phyloP scores from a whole-genome alignment of 1,140 invertebrate species.

The Bombyx mandarina region DNA sequence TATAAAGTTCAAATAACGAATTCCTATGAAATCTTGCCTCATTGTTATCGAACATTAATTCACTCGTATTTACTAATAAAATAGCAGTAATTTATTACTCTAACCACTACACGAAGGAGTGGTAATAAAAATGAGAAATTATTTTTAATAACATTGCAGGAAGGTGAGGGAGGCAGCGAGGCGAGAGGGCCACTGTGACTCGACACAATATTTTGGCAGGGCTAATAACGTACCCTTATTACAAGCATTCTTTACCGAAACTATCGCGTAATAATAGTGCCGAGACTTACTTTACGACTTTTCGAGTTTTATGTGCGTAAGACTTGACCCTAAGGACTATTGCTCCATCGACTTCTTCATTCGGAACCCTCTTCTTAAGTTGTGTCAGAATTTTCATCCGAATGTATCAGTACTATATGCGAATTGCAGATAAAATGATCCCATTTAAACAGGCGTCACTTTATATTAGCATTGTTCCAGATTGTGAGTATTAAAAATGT shows the following conservation, averaged over 20 bases:
- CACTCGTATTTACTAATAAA: slow-evolving; percentile 14
- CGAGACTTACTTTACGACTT: slow-evolving; percentile 52
- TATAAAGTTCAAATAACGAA: too few relatives aligned
- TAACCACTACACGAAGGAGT: slow-evolving; percentile 19
- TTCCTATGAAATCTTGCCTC: too few relatives aligned
- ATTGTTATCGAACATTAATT: too few relatives aligned
- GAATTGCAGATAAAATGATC: too few relatives aligned
- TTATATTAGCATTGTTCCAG: too few relatives aligned
- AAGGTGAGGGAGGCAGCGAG: slow-evolving; percentile 11
- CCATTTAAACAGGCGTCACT: too few relatives aligned
- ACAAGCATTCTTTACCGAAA: slow-evolving; percentile 43
- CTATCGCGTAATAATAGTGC: slow-evolving; percentile 46
- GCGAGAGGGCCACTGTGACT: slow-evolving; percentile 21
- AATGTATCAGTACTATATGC: too few relatives aligned
- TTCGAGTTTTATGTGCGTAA: slow-evolving; percentile 27
- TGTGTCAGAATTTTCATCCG: too few relatives aligned
- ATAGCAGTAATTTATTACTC: slow-evolving; percentile 31
- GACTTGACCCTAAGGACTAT: slow-evolving; percentile 10
- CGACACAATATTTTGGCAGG: slow-evolving; percentile 45
- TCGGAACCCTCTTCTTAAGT: too few relatives aligned
- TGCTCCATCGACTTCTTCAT: too few relatives aligned
- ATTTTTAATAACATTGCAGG: slow-evolving; percentile 41
- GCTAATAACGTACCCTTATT: slow-evolving; percentile 46
- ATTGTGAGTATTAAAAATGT: too few relatives aligned
- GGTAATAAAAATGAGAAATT: slow-evolving; percentile 47